Evolutionary conservation across 2,888 invertebrate species (phyloP).

Genomic region (Cecidostiba fungosa): DNA sequence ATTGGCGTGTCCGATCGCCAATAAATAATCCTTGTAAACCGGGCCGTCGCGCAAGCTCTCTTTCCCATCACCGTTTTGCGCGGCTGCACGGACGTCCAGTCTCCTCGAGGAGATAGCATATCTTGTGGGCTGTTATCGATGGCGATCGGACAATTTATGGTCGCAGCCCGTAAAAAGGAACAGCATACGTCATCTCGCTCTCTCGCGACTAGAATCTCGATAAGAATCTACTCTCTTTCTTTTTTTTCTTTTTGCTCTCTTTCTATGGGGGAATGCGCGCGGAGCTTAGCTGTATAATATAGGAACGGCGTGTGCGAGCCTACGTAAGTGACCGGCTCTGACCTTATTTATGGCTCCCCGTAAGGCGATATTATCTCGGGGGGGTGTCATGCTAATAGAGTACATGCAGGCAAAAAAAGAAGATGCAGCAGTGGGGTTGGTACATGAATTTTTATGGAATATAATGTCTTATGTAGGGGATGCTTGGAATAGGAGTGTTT

Average conservation of each 20-base stretch:
- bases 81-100: slow-evolving; percentile 60
- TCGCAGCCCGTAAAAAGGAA: slow-evolving; percentile 68
- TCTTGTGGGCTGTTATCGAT: slow-evolving; percentile 77
- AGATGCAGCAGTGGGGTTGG: neutral
- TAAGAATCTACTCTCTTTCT: slow-evolving; percentile 51
- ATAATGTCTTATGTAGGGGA: slow-evolving; percentile 31
- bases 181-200: slow-evolving; percentile 61
- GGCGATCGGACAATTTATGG: slow-evolving; percentile 77
- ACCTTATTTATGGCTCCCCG: slow-evolving; percentile 60
- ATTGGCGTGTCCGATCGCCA: slow-evolving; percentile 54
- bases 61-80: slow-evolving; percentile 60
- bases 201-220: slow-evolving; percentile 17
- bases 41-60: too few relatives aligned
- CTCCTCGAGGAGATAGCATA: slow-evolving; percentile 71
- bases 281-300: slow-evolving; percentile 24
- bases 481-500: neutral
- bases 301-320: neutral
- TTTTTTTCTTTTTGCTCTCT: neutral
- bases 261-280: slow-evolving; percentile 8
- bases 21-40: slow-evolving; percentile 51
- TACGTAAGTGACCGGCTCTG: slow-evolving; percentile 37
- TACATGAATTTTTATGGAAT: slow-evolving; percentile 64
- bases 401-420: slow-evolving; percentile 52
- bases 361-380: slow-evolving; percentile 63
- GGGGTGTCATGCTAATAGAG: slow-evolving; percentile 64